phyloP scores from a whole-genome alignment of 2,113 vertebrate species.

The Varanus salvator region DNA sequence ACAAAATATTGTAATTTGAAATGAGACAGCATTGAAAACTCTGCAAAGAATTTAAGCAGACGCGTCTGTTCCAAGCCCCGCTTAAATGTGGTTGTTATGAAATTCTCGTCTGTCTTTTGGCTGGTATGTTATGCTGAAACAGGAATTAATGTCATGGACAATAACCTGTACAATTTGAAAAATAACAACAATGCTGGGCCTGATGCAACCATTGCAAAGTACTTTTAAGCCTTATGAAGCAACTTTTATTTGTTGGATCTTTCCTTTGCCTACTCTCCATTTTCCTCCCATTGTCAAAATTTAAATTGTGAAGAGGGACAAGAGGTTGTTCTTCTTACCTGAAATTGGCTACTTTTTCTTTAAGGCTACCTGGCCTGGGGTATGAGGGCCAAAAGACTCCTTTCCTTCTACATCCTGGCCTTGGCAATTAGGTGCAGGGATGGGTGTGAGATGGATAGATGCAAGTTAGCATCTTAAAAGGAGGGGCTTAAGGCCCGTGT shows the following conservation, averaged over 20 bases:
- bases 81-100: slow-evolving; percentile 29
- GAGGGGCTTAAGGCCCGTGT: no score
- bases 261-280: not conserved
- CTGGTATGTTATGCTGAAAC: not conserved
- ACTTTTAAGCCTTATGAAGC: not conserved
- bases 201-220: not conserved
- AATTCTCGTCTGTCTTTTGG: not conserved
- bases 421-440: no score
- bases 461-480: no score
- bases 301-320: not conserved
- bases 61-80: slow-evolving; percentile 39
- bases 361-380: no score
- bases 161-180: not conserved
- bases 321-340: no score
- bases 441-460: no score
- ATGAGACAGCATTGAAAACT: not conserved
- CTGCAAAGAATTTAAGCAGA: slow-evolving; percentile 13
- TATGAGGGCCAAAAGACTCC: no score
- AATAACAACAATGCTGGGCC: not conserved
- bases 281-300: not conserved
- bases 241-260: not conserved
- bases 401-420: no score
- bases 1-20: not conserved
- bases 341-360: no score
- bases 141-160: slow-evolving; percentile 16